phyloP scores from a whole-genome alignment of 30 jellyfish, hydroid and myxozoan genomes.

The Hydractinia symbiolongicarpus region DNA sequence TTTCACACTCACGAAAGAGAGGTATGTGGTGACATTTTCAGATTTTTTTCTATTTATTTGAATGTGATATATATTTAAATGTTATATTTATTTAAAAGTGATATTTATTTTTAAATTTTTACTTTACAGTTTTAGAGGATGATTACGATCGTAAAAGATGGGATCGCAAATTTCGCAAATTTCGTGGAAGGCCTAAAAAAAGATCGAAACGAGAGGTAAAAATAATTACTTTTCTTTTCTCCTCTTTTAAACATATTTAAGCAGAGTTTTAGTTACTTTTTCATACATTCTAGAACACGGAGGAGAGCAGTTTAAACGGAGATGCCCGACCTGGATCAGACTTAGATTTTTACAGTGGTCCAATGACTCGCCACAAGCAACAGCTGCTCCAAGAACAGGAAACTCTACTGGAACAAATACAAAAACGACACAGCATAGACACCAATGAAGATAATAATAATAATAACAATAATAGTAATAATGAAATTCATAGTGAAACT shows the following conservation, averaged over 20 bases:
- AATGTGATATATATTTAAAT: neutral
- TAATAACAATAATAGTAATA: neutral
- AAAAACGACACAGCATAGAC: constrained; percentile 40
- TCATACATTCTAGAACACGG: constrained; percentile 34
- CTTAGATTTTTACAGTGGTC: constrained; percentile 91
- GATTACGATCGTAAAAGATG: constrained; percentile 81
- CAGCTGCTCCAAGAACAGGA: constrained; percentile 98
- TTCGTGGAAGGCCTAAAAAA: constrained; percentile 82
- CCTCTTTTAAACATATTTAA: neutral
- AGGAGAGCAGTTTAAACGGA: constrained; percentile 66
- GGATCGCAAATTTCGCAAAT: constrained; percentile 74
- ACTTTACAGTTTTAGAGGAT: constrained; percentile 56
- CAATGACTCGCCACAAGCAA: constrained; percentile 97
- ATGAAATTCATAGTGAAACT: neutral
- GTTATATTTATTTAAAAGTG: neutral
- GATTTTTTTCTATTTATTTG: neutral
- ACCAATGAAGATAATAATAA: constrained; percentile 23
- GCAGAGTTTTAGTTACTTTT: no score
- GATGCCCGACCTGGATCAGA: constrained; percentile 70
- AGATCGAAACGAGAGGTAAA: constrained; percentile 71
- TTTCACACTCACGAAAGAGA: constrained; percentile 70
- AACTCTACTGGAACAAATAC: constrained; percentile 80
- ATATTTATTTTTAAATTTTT: neutral
- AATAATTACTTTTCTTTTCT: neutral
- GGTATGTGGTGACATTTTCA: constrained; percentile 22